Percentiles rank a stretch among this genome's conserved stretches.
These are phyloP conservation scores for Campylomormyrus tamandua DNA, from an alignment of 2,113 vertebrate species.

Conservation along the genomic window DNA sequence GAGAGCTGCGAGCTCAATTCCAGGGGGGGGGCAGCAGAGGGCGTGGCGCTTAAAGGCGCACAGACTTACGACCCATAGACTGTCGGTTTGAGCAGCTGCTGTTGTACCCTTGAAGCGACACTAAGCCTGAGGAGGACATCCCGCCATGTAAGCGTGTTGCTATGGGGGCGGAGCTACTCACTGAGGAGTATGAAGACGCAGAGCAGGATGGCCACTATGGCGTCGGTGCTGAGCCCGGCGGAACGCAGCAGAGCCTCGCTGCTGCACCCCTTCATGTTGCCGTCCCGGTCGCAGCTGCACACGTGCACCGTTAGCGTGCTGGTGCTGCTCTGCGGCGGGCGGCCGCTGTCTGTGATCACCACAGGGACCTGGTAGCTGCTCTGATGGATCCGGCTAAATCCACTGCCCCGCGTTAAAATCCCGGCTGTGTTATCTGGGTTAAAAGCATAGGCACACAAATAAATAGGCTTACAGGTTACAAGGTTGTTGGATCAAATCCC, in stretches of 20 bases:
- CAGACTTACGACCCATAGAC: neutral
- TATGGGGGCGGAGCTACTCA: constrained; percentile 55
- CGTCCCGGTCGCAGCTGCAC: constrained; percentile 85
- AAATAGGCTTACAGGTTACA: neutral
- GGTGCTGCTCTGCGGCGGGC: constrained; percentile 86
- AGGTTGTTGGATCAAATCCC: neutral
- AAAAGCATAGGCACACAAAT: constrained; percentile 22
- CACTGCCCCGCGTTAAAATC: constrained; percentile 75
- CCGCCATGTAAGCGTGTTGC: neutral
- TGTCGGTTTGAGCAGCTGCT: neutral
- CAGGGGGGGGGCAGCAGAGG: neutral
- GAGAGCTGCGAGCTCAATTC: neutral
- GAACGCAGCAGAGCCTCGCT: constrained; percentile 79
- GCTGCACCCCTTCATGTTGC: constrained; percentile 88
- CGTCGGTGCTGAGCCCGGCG: constrained; percentile 89
- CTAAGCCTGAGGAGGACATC: neutral
- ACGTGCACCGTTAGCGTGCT: constrained; percentile 83
- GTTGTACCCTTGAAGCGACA: neutral
- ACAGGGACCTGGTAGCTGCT: constrained; percentile 82
- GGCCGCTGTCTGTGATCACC: constrained; percentile 83
- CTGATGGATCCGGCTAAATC: constrained; percentile 80
- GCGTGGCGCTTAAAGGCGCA: neutral
- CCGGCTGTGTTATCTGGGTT: constrained; percentile 88
- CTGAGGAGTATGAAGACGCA: constrained; percentile 88
- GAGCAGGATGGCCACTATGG: constrained; percentile 87